A percentile compares a stretch with the other conserved stretches of the same genome.
phyloP scores from a whole-genome alignment of 2,797 vertebrate species.

The Silurus lanzhouensis region DNA sequence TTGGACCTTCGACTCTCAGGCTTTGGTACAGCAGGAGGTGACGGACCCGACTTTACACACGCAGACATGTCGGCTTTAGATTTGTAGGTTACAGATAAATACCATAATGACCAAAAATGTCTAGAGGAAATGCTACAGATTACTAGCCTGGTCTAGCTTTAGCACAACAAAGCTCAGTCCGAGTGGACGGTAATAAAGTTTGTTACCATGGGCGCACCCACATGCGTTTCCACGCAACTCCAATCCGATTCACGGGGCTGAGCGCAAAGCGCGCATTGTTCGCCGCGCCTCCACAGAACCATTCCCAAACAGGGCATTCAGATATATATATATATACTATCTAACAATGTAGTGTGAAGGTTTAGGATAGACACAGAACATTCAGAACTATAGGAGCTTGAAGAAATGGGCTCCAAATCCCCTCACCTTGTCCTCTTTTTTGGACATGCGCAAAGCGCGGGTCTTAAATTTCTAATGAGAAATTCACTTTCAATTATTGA shows the following conservation, averaged over 20 bases:
- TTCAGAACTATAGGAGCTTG: neutral
- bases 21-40: slow-evolving; percentile 37
- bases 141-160: neutral
- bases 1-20: slow-evolving; percentile 44
- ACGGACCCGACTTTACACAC: slow-evolving; percentile 41
- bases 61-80: slow-evolving; percentile 22
- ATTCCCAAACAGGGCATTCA: neutral
- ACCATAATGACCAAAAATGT: neutral
- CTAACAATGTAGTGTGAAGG: neutral
- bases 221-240: slow-evolving; percentile 34
- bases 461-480: neutral
- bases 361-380: neutral
- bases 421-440: neutral
- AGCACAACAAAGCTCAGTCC: neutral
- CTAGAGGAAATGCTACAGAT: too few relatives aligned
- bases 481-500: slow-evolving; percentile 7
- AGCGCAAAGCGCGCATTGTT: neutral
- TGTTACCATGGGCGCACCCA: slow-evolving; percentile 44
- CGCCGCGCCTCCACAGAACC: neutral
- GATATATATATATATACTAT: neutral
- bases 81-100: neutral
- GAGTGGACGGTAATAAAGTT: slow-evolving; percentile 18
- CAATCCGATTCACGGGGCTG: neutral
- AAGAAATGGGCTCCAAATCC: neutral
- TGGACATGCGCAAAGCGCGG: neutral